Evolutionary conservation across 2,888 invertebrate species (phyloP).

Genomic region (Pollenia angustigena): DNA sequence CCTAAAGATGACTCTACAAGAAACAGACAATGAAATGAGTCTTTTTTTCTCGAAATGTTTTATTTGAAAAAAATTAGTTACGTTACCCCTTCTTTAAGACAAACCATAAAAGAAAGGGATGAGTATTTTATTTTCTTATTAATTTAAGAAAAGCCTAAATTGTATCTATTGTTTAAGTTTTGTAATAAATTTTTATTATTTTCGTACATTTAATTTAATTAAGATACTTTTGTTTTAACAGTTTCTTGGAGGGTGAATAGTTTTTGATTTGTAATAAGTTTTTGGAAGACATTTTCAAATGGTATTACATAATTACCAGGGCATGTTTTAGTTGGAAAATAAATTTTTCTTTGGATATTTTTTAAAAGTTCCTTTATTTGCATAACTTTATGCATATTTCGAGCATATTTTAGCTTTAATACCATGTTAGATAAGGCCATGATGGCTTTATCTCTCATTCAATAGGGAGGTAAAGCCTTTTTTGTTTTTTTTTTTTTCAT

Average conservation of each 20-base stretch:
- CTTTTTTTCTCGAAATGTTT: conserved; percentile 9
- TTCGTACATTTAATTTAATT: neutral
- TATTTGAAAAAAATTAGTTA: conserved; percentile 63
- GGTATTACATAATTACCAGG: too few relatives aligned
- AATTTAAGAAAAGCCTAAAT: conserved; percentile 22
- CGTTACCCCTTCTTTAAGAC: conserved; percentile 67
- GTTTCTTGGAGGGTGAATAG: neutral
- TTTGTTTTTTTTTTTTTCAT: too few relatives aligned
- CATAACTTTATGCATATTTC: too few relatives aligned
- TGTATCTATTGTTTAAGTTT: conserved; percentile 33
- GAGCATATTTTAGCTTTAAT: too few relatives aligned
- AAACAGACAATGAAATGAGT: conserved; percentile 48
- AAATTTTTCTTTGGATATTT: too few relatives aligned
- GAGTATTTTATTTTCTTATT: conserved; percentile 4
- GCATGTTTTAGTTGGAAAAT: too few relatives aligned
- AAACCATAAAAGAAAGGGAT: neutral
- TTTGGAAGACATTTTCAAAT: neutral
- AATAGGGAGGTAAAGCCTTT: too few relatives aligned
- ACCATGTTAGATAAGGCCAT: too few relatives aligned
- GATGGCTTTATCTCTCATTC: too few relatives aligned
- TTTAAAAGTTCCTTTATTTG: too few relatives aligned
- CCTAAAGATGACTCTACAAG: conserved; percentile 61
- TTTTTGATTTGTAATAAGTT: neutral
- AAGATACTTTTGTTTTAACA: neutral
- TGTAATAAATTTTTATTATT: neutral